These are phyloP conservation scores for Heterodera schachtii DNA, from an alignment of 1,140 invertebrate species.

Conservation along the genomic window DNA sequence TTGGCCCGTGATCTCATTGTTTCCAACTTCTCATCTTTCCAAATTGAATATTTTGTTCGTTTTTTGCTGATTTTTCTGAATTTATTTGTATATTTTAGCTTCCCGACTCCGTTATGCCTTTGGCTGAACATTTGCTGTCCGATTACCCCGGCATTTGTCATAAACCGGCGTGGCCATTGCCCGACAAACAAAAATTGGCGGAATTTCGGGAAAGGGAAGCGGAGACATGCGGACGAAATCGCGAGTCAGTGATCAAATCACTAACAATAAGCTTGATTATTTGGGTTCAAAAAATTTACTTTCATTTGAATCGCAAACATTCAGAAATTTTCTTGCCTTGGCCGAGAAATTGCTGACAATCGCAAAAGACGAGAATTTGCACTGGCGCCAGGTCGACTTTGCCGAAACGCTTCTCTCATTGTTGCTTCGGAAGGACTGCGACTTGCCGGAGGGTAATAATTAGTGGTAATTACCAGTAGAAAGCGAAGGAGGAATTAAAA, in stretches of 20 bases:
- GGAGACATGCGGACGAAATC: not conserved
- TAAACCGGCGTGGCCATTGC: constrained; percentile 1
- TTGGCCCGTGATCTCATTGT: constrained; percentile 68
- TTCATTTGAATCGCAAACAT: constrained; percentile 7
- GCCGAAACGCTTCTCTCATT: constrained; percentile 75
- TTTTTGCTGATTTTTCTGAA: constrained; percentile 2
- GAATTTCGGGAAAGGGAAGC: not conserved
- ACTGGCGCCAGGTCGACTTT: constrained; percentile 80
- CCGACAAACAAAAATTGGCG: constrained; percentile 30
- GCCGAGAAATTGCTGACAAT: constrained; percentile 12
- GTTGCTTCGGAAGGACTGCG: constrained; percentile 75
- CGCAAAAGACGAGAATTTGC: constrained; percentile 61
- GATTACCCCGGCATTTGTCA: constrained; percentile 47
- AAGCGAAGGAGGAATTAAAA: no score
- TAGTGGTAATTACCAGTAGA: no score
- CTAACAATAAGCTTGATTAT: no score
- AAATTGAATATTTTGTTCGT: constrained; percentile 64
- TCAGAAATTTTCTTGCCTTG: not conserved
- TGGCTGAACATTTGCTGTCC: constrained; percentile 34
- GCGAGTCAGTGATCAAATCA: no score
- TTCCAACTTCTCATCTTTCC: constrained; percentile 69
- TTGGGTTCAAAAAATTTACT: not conserved
- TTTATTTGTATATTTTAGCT: constrained; percentile 43
- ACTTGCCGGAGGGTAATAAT: constrained; percentile 69
- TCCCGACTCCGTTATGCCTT: constrained; percentile 43